Conservation (phyloP, 1,140 invertebrate species). For the Papilio aristodemus region DNA sequence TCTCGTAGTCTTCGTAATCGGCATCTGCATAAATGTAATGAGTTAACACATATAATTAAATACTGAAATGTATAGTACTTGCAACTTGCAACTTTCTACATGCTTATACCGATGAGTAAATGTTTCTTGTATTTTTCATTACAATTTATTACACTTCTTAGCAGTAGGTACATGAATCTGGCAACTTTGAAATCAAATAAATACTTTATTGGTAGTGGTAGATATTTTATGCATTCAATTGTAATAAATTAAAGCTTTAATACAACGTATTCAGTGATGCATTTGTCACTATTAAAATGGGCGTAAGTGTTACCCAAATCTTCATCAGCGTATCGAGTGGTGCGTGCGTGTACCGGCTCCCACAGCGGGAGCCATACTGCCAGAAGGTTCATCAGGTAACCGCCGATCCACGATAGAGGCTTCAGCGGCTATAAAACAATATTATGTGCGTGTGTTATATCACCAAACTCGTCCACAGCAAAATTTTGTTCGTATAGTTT, state of each 20-base stretch:
- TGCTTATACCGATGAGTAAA: no score
- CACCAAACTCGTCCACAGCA: no score
- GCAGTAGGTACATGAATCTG: no score
- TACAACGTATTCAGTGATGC: no score
- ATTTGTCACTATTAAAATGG: no score
- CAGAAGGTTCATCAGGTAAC: slow-evolving; percentile 74
- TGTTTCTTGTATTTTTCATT: no score
- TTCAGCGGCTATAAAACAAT: slow-evolving; percentile 68
- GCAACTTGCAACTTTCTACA: no score
- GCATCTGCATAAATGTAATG: background rate
- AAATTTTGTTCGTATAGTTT: no score
- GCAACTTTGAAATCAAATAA: background rate
- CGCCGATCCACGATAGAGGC: slow-evolving; percentile 77
- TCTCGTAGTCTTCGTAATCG: slow-evolving; percentile 73
- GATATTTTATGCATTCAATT: background rate
- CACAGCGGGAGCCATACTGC: slow-evolving; percentile 74
- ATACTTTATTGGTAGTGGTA: no score
- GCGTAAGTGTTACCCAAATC: slow-evolving; percentile 63
- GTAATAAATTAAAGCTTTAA: slow-evolving; percentile 6
- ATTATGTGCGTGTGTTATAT: no score
- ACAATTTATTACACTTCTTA: no score
- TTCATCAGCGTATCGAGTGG: slow-evolving; percentile 68
- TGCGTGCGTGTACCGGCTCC: slow-evolving; percentile 53
- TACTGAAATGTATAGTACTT: no score
- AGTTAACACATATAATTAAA: background rate